Conservation (phyloP, 2,113 vertebrate species). For the Oplegnathus fasciatus region DNA sequence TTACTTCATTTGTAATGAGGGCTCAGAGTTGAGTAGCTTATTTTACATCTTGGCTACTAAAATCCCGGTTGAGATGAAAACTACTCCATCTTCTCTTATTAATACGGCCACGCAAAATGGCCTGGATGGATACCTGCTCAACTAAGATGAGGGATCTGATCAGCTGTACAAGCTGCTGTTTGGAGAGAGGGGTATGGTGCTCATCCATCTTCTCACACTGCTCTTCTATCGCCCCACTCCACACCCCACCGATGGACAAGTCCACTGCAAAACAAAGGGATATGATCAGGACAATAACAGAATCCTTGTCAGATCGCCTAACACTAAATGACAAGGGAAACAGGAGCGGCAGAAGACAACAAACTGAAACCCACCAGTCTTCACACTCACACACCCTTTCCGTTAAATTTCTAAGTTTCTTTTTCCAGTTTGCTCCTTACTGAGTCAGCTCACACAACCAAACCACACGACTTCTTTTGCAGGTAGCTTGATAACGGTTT, state of each 20-base stretch:
- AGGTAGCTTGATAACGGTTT: fast-evolving
- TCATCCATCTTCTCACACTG: slow-evolving; percentile 68
- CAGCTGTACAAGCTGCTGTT: slow-evolving; percentile 80
- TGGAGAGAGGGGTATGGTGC: slow-evolving; percentile 62
- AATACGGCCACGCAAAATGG: neutral
- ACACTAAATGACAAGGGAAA: neutral
- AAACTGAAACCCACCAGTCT: neutral
- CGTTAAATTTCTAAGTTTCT: too few species aligned
- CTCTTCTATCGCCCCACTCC: slow-evolving; percentile 52
- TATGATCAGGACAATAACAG: neutral
- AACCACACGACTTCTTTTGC: neutral
- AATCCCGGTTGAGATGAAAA: neutral
- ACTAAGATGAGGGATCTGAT: slow-evolving; percentile 80
- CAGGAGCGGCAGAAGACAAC: neutral
- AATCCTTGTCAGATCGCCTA: too few species aligned
- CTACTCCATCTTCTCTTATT: neutral
- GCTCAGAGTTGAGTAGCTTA: neutral
- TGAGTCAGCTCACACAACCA: neutral
- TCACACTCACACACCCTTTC: too few species aligned
- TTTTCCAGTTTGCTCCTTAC: neutral
- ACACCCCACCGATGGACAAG: slow-evolving; percentile 30
- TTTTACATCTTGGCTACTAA: neutral
- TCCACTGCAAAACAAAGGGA: slow-evolving; percentile 60
- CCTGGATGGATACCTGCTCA: slow-evolving; percentile 69
- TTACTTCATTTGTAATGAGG: neutral